These are phyloP conservation scores for Zenarchopterus dispar DNA, from an alignment of 2,797 vertebrate genomes.

Conservation along the genomic window DNA sequence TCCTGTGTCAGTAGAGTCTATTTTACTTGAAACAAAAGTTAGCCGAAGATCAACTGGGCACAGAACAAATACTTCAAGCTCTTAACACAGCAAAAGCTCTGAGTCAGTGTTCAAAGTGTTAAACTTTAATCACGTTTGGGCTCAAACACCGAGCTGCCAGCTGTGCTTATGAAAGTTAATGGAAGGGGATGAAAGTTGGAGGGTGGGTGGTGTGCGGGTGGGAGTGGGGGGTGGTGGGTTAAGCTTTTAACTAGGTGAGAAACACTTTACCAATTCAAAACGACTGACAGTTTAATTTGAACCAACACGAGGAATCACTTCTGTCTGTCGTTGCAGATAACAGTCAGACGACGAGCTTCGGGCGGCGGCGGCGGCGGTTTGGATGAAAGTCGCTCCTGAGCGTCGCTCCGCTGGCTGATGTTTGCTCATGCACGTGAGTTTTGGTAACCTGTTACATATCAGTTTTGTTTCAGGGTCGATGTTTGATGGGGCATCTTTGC, in stretches of 20 bases:
- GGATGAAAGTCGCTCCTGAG: slow-evolving; percentile 24
- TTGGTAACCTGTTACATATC: slow-evolving; percentile 43
- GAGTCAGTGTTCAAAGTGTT: slow-evolving; percentile 2
- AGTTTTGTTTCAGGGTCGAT: slow-evolving; percentile 23
- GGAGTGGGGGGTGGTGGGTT: no score
- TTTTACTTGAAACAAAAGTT: not conserved
- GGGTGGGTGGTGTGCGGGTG: no score
- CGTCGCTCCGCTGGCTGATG: slow-evolving; percentile 3
- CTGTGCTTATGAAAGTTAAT: slow-evolving; percentile 1
- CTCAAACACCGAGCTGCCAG: not conserved
- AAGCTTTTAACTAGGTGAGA: slow-evolving; percentile 2
- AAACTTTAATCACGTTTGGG: slow-evolving; percentile 16
- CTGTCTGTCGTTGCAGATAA: slow-evolving; percentile 22
- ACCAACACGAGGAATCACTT: slow-evolving; percentile 22
- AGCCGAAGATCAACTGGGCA: not conserved
- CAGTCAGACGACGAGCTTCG: slow-evolving; percentile 13
- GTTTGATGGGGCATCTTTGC: slow-evolving; percentile 12
- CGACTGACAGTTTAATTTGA: slow-evolving; percentile 24
- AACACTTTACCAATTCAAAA: slow-evolving; percentile 7
- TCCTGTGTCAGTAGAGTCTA: not conserved
- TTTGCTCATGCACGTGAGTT: slow-evolving; percentile 17
- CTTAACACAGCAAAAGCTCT: not conserved
- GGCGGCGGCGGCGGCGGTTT: slow-evolving; percentile 16
- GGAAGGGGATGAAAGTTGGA: not conserved
- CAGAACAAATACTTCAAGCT: slow-evolving; percentile 1